These are phyloP conservation scores for Mustelus asterias DNA, from an alignment of 2,113 vertebrate species.

Conservation along the genomic window DNA sequence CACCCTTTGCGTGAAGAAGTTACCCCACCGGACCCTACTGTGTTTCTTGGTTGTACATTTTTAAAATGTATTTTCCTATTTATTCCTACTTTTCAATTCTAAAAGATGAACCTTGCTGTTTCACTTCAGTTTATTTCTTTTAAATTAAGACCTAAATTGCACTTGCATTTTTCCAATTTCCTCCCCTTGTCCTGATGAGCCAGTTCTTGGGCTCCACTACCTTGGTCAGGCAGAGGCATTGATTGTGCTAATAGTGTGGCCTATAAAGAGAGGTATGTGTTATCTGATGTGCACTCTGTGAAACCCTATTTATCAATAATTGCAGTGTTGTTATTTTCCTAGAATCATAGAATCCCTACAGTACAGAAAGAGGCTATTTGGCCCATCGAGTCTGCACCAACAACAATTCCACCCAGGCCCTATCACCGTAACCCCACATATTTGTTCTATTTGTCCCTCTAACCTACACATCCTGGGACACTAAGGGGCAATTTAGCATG, in stretches of 20 bases:
- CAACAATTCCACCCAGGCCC: too few relatives aligned
- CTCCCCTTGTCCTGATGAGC: background rate
- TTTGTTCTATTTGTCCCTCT: too few relatives aligned
- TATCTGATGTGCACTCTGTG: background rate
- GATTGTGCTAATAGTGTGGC: background rate
- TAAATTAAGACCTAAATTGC: background rate
- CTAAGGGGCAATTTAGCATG: too few relatives aligned
- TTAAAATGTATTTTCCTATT: background rate
- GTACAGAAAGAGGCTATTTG: too few relatives aligned
- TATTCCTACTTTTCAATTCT: background rate
- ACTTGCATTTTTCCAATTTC: background rate
- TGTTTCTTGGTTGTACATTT: too few relatives aligned
- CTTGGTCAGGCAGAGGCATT: background rate
- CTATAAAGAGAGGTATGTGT: background rate
- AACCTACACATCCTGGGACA: too few relatives aligned
- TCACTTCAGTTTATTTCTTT: background rate
- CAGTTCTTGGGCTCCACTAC: background rate
- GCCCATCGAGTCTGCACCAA: too few relatives aligned
- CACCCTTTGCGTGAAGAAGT: too few relatives aligned
- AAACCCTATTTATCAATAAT: background rate
- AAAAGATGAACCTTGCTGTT: background rate
- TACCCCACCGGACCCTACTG: too few relatives aligned
- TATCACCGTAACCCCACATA: too few relatives aligned
- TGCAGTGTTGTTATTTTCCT: background rate
- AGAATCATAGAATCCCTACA: too few relatives aligned